phyloP scores from a whole-genome alignment of 2,113 vertebrate genomes.

The Oryzias melastigma region DNA sequence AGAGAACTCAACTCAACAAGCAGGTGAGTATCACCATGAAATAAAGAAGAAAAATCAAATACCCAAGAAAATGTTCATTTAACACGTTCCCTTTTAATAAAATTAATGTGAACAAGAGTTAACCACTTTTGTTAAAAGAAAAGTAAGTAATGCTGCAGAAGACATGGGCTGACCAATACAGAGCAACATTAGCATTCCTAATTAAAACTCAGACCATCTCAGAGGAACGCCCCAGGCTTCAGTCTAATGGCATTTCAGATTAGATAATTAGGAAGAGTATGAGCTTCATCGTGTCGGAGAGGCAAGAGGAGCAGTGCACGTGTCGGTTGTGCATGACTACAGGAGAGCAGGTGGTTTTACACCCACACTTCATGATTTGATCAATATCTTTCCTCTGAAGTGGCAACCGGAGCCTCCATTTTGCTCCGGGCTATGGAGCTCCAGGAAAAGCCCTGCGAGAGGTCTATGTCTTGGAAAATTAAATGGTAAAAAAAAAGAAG shows the following conservation, averaged over 20 bases:
- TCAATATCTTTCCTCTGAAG: slow-evolving; percentile 81
- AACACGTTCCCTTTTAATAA: no score
- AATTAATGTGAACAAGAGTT: neutral
- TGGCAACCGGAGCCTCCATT: slow-evolving; percentile 76
- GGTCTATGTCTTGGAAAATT: slow-evolving; percentile 76
- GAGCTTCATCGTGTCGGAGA: slow-evolving; percentile 36
- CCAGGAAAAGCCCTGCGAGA: slow-evolving; percentile 84
- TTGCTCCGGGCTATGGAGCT: slow-evolving; percentile 81
- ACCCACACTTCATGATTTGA: slow-evolving; percentile 87
- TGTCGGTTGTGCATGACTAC: slow-evolving; percentile 7
- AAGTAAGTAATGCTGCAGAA: slow-evolving; percentile 25
- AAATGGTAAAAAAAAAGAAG: slow-evolving; percentile 3
- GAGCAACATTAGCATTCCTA: slow-evolving; percentile 52
- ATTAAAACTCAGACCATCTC: slow-evolving; percentile 59
- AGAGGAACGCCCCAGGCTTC: slow-evolving; percentile 32
- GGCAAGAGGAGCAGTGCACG: slow-evolving; percentile 11
- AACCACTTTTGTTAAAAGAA: slow-evolving; percentile 21
- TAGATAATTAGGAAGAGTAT: slow-evolving; percentile 52
- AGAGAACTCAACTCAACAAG: no score
- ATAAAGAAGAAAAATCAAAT: no score
- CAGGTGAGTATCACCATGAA: no score
- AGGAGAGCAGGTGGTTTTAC: slow-evolving; percentile 28
- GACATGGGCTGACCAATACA: slow-evolving; percentile 18
- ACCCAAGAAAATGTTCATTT: no score
- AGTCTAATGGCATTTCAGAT: slow-evolving; percentile 49